phyloP scores from a whole-genome alignment of 2,113 vertebrate genomes.

The Gadus macrocephalus region DNA sequence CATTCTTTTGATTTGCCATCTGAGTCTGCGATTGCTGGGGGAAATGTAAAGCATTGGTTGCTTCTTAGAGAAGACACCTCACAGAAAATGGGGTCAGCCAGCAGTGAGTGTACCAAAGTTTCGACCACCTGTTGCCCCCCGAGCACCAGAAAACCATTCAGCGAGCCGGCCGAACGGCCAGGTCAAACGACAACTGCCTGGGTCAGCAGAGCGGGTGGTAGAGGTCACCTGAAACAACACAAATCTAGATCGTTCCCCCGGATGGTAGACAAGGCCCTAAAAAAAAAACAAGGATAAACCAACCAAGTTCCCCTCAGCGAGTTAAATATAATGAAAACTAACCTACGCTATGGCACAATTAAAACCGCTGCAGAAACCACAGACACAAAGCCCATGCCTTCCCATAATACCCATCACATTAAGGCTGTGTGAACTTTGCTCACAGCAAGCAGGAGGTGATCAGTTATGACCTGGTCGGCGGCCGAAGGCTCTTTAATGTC shows the following conservation, averaged over 20 bases:
- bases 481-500: constrained; percentile 66
- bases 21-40: no score
- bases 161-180: not conserved
- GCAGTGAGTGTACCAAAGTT: not conserved
- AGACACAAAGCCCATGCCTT: constrained; percentile 54
- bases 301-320: constrained; percentile 20
- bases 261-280: constrained; percentile 6
- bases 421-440: constrained; percentile 67
- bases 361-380: constrained; percentile 3
- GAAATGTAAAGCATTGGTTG: no score
- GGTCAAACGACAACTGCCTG: constrained; percentile 7
- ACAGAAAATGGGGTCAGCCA: not conserved
- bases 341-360: no score
- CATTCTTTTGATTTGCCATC: no score
- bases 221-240: constrained; percentile 13
- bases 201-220: not conserved
- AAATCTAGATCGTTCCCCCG: not conserved
- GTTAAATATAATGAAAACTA: no score
- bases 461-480: constrained; percentile 56
- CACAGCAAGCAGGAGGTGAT: constrained; percentile 71
- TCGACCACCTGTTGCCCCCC: constrained; percentile 11
- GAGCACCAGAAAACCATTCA: not conserved
- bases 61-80: not conserved
- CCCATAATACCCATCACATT: constrained; percentile 53
- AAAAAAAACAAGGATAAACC: constrained; percentile 20